Percentiles rank a stretch among this genome's conserved stretches.
These are phyloP conservation scores for Gambusia affinis DNA, from an alignment of 2,113 vertebrate genomes.

Conservation along the genomic window DNA sequence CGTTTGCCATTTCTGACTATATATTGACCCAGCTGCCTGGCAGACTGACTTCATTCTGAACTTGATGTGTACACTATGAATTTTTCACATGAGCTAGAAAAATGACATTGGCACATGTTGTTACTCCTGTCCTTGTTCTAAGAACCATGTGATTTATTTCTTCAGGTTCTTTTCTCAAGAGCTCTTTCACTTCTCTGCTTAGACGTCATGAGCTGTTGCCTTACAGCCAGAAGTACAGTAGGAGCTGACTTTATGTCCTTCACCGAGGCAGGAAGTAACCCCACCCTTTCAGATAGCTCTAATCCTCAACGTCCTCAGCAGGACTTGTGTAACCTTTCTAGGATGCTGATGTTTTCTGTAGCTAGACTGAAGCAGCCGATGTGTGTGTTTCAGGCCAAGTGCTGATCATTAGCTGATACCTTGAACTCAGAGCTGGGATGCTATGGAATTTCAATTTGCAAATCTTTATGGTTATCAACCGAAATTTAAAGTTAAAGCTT, in stretches of 20 bases:
- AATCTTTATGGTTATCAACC: no score
- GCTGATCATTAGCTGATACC: no score
- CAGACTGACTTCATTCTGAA: background rate
- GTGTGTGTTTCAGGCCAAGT: no score
- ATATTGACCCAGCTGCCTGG: background rate
- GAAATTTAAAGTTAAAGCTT: no score
- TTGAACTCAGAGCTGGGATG: no score
- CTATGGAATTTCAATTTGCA: no score
- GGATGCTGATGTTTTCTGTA: background rate
- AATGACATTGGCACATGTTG: background rate
- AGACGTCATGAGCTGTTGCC: background rate
- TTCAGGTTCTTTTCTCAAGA: background rate
- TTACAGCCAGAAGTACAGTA: background rate
- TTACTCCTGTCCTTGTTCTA: background rate
- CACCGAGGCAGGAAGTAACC: background rate
- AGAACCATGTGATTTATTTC: background rate
- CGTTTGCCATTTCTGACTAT: background rate
- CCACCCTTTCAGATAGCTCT: no score
- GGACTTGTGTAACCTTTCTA: background rate
- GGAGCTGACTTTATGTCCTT: background rate
- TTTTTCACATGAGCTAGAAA: background rate
- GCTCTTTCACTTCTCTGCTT: background rate
- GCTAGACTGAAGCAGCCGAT: background rate
- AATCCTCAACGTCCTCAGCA: background rate
- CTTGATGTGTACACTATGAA: background rate